Conservation (phyloP, 2,797 vertebrate species). For the Megaceryle alcyon region DNA sequence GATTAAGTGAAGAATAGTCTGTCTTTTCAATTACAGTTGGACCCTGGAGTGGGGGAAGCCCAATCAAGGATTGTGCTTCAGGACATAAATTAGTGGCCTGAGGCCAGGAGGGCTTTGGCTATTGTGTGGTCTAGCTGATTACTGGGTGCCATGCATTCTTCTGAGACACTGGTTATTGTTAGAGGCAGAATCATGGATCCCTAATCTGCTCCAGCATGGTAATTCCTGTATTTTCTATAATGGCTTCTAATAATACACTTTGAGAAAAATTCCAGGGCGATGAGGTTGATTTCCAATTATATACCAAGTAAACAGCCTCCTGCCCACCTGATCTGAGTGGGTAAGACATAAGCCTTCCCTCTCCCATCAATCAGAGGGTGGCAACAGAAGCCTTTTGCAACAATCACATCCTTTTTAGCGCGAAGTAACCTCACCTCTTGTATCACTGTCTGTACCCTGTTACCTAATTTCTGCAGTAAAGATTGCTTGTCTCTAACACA, state of each 20-base stretch:
- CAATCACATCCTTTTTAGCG: not conserved
- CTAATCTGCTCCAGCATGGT: not conserved
- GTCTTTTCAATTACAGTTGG: not conserved
- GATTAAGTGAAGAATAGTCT: slow-evolving; percentile 2
- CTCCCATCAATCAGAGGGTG: not conserved
- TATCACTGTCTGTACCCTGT: not conserved
- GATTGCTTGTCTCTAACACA: not conserved
- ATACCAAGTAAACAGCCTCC: not conserved
- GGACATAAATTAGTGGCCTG: not conserved
- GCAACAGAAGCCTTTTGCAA: not conserved
- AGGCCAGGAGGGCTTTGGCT: not conserved
- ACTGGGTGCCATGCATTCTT: not conserved
- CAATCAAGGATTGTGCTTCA: not conserved
- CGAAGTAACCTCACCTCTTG: not conserved
- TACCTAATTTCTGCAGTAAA: not conserved
- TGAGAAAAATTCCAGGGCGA: slow-evolving; percentile 26
- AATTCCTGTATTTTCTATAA: slow-evolving; percentile 18
- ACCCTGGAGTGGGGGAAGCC: not conserved
- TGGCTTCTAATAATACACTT: not conserved
- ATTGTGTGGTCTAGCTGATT: slow-evolving; percentile 1
- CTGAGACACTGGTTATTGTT: not conserved
- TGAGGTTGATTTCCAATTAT: slow-evolving; percentile 25
- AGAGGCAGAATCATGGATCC: not conserved
- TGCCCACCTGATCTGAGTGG: fast-evolving
- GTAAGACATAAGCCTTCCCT: not conserved